A percentile compares a stretch with the other conserved stretches of the same genome.
phyloP scores from a whole-genome alignment of 2,888 invertebrate genomes.

The Oligia fasciuncula region DNA sequence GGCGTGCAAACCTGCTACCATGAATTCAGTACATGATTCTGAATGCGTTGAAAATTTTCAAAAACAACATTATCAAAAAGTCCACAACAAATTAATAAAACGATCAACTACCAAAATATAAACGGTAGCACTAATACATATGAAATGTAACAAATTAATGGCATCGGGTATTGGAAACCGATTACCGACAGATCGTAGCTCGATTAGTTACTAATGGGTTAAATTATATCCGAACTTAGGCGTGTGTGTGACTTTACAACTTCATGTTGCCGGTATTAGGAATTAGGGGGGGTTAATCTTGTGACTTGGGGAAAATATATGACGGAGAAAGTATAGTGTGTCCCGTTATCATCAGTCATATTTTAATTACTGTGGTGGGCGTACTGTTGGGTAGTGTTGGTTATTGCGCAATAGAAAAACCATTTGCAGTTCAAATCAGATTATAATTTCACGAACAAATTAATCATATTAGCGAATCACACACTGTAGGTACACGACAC shows the following conservation, averaged over 20 bases:
- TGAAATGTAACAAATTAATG: constrained; percentile 72
- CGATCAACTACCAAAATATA: constrained; percentile 52
- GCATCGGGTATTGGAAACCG: constrained; percentile 72
- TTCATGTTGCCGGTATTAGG: constrained; percentile 25
- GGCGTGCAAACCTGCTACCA: too few relatives aligned
- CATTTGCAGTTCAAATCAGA: too few relatives aligned
- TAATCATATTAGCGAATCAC: too few relatives aligned
- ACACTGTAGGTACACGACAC: too few relatives aligned
- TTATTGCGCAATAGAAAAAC: too few relatives aligned
- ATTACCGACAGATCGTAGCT: constrained; percentile 67
- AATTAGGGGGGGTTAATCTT: constrained; percentile 22
- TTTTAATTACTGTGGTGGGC: too few relatives aligned
- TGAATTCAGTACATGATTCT: too few relatives aligned
- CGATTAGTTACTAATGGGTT: constrained; percentile 71
- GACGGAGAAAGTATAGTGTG: too few relatives aligned
- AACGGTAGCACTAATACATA: constrained; percentile 55
- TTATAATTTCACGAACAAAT: too few relatives aligned
- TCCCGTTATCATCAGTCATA: too few relatives aligned
- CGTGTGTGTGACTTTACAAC: constrained; percentile 51
- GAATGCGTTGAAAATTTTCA: too few relatives aligned
- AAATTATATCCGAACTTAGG: constrained; percentile 68
- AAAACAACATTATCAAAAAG: not conserved
- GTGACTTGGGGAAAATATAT: not conserved
- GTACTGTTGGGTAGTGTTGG: too few relatives aligned
- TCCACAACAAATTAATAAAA: constrained; percentile 32